Evolutionary conservation across 2,797 vertebrate species (phyloP).

Genomic region (Nannoperca australis): DNA sequence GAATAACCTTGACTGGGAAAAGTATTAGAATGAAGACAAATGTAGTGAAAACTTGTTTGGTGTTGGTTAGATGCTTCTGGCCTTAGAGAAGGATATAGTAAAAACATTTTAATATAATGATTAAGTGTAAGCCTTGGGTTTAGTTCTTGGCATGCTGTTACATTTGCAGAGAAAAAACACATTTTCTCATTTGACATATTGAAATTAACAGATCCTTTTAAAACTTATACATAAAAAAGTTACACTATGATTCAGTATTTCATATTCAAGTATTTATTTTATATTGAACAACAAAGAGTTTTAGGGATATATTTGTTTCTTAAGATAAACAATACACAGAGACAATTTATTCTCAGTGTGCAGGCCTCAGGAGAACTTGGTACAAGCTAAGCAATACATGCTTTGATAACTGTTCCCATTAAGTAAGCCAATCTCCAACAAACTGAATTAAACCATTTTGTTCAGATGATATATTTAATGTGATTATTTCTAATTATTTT

Average conservation of each 20-base stretch:
- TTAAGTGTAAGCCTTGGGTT: background rate
- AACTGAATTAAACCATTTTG: background rate
- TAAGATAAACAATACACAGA: background rate
- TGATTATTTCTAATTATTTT: constrained; percentile 1
- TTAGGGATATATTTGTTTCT: constrained; percentile 10
- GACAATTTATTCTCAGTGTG: background rate
- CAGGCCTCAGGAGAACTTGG: background rate
- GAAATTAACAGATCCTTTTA: background rate
- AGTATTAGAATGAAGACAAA: constrained; percentile 12
- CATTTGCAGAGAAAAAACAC: background rate
- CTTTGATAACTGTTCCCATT: constrained; percentile 12
- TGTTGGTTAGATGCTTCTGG: constrained; percentile 11
- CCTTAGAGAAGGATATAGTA: background rate
- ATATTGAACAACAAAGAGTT: constrained; percentile 15
- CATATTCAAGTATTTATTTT: constrained; percentile 27
- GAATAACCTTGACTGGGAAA: background rate
- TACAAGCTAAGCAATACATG: background rate
- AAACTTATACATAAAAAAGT: background rate
- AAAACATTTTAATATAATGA: background rate
- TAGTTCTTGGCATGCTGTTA: background rate
- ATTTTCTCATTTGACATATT: background rate
- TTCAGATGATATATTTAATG: background rate
- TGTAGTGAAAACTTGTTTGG: background rate
- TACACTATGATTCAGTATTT: constrained; percentile 2
- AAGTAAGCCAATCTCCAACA: background rate